phyloP scores from a whole-genome alignment of 2,797 vertebrate species.

The Epinephelus awoara region DNA sequence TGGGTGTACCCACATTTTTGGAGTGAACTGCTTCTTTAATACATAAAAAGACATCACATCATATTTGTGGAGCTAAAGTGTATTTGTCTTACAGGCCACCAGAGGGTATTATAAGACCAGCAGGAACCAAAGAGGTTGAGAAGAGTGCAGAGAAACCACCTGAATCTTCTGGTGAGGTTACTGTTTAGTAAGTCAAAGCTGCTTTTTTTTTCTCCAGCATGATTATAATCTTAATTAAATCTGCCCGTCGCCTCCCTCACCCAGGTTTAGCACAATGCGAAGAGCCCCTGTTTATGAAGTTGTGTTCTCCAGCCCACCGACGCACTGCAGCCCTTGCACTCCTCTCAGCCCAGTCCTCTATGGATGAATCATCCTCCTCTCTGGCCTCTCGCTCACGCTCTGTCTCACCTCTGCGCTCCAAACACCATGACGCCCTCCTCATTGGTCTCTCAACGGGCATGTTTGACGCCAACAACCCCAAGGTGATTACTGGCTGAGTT shows the following conservation, averaged over 20 bases:
- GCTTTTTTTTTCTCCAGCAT: not conserved
- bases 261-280: constrained; percentile 62
- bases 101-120: constrained; percentile 62
- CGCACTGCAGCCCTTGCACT: constrained; percentile 83
- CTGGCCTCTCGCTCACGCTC: constrained; percentile 90
- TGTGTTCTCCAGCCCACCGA: constrained; percentile 85
- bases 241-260: not conserved
- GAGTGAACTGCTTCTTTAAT: not conserved
- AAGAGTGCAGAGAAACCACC: constrained; percentile 59
- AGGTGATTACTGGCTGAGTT: constrained; percentile 85
- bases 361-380: constrained; percentile 90
- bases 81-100: constrained; percentile 73
- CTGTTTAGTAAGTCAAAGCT: not conserved
- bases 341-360: constrained; percentile 90
- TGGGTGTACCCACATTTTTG: not conserved
- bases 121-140: constrained; percentile 43
- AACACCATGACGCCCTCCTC: constrained; percentile 89
- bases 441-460: constrained; percentile 96
- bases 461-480: constrained; percentile 96
- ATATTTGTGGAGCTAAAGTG: constrained; percentile 5
- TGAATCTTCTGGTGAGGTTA: constrained; percentile 72
- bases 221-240: constrained; percentile 52
- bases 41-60: not conserved
- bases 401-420: constrained; percentile 90
- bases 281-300: constrained; percentile 90